These are phyloP conservation scores for Temnothorax unifasciatus DNA, from an alignment of 2,888 invertebrate species.

Conservation along the genomic window DNA sequence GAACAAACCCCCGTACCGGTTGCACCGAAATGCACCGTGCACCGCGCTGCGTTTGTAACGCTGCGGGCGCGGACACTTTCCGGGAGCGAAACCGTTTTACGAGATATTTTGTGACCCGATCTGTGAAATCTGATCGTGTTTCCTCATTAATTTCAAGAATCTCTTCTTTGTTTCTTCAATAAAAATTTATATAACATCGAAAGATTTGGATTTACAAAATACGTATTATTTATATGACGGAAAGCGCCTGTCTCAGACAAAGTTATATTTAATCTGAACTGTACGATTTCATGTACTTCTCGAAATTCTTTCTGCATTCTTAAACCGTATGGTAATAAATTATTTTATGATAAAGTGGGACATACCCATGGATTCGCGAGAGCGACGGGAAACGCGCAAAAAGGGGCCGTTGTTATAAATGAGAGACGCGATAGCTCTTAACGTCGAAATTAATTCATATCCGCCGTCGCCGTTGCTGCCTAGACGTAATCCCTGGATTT, in stretches of 20 bases:
- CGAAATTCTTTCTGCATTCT: neutral
- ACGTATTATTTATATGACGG: neutral
- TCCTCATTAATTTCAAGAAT: neutral
- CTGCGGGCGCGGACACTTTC: neutral
- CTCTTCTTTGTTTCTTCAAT: neutral
- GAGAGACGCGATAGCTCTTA: conserved; percentile 71
- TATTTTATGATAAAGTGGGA: conserved; percentile 14
- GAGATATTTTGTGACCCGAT: neutral
- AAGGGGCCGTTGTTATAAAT: conserved; percentile 49
- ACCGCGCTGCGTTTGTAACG: conserved; percentile 3
- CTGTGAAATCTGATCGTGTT: neutral
- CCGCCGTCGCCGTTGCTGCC: conserved; percentile 63
- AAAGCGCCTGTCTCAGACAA: neutral
- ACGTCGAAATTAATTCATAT: conserved; percentile 81
- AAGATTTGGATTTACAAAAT: neutral
- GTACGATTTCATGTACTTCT: neutral
- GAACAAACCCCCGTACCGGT: conserved; percentile 67
- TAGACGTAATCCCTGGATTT: conserved; percentile 79
- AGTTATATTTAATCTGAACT: neutral
- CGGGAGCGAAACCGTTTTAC: conserved; percentile 12
- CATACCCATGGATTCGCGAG: neutral
- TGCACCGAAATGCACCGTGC: conserved; percentile 71
- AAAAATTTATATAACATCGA: neutral
- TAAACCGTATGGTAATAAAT: conserved; percentile 6
- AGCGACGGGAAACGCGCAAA: conserved; percentile 33